Evolutionary conservation across 2,797 vertebrate species (phyloP).

Genomic region (Ataeniobius toweri): DNA sequence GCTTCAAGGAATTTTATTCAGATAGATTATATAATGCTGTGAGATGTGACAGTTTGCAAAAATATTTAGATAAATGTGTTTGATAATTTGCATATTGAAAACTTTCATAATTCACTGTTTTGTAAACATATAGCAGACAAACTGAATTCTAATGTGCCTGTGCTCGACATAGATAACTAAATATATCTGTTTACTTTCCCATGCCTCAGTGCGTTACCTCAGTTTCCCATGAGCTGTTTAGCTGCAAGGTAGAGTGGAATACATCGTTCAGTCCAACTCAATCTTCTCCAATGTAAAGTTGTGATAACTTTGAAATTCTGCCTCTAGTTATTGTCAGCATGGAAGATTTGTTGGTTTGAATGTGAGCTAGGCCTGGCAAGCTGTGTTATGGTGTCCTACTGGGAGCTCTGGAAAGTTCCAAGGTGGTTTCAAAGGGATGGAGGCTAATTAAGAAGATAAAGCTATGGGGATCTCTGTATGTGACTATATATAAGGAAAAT

Average conservation of each 20-base stretch:
- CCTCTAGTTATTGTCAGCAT: background rate
- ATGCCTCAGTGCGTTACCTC: background rate
- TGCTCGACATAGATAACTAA: background rate
- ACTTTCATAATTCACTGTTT: background rate
- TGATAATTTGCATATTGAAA: too few relatives aligned
- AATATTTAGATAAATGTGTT: too few relatives aligned
- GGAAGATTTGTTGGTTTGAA: background rate
- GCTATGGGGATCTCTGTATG: background rate
- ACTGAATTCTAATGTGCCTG: background rate
- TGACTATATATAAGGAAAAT: background rate
- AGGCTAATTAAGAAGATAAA: background rate
- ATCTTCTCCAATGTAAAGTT: background rate
- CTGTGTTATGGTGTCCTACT: constrained; percentile 4
- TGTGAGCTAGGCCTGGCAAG: constrained; percentile 3
- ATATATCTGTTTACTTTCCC: background rate
- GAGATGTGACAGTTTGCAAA: background rate
- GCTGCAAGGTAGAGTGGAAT: constrained; percentile 6
- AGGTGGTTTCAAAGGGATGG: background rate
- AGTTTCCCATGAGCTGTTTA: background rate
- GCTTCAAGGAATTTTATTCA: background rate
- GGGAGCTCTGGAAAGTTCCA: constrained; percentile 2
- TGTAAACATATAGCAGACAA: background rate
- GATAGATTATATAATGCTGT: background rate
- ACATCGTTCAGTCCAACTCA: background rate
- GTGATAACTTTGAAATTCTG: background rate